Evolutionary conservation across 2,888 invertebrate genomes (phyloP), one percentile per base, ranked within the genome.

Genomic region (Chironomus tentans): DNA sequence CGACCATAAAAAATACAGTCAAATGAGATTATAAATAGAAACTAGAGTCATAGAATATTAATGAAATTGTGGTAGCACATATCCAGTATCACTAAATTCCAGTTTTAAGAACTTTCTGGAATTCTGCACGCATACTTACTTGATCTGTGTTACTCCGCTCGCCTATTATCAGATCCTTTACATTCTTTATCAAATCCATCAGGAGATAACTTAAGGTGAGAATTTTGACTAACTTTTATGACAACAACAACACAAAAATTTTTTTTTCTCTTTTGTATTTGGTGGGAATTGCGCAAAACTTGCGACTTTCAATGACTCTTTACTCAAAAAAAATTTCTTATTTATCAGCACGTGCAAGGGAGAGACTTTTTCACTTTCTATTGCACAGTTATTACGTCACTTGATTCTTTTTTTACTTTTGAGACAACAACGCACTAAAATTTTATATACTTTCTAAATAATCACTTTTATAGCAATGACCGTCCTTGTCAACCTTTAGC

Each of bases 141-240:
- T 21, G 22, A 28, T 74, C 74, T 48, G 68, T 24, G 68, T 47
- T 50, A 15, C 68, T 68, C 13, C 50, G 46, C n/a, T 74, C 74
- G 13, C 74, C 74, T 68, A 74, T 74, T 10, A 74, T 74, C n/a
- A 74, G 18, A 6, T 74, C 74, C 68, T 74, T 74, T n/a, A 74
- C 68, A 50, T 68, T 68, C 48, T 68, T 74, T 21, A 74, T 68
- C 46, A 74, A 28, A 68, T 74, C 74, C 74, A 74, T 74, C 24
- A 74, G 47, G n/a, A 74, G 48, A 48, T 47, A 74, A 48, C 48
- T 74, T 62, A 74, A 13, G 24, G 74, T 74, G 50, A 74, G 48
- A 74, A 74, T 74, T 48, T 74, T 74, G 74, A 47, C 47, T 18
- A 48, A 65, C 48, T 71, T 68, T 74, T 72, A 72, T 28, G 12